Base-by-base conservation (phyloP, 2,888 invertebrate species). In the Hybos culiciformis region DNA sequence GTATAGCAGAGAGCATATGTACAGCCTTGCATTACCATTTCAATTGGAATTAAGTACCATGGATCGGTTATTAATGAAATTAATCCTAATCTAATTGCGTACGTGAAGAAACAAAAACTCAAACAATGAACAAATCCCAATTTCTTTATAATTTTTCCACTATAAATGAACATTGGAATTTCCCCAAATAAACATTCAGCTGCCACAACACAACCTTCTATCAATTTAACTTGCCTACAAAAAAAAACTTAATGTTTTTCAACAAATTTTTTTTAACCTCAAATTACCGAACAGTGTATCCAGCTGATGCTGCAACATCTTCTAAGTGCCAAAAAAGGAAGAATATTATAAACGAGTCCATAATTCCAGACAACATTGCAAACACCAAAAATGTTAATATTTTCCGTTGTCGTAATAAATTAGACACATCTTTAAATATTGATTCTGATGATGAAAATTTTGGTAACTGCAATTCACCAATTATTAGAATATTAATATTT, bases 1-100 rank as follows among this genome's bases (percentile, higher is more conserved):
- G 85, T 77, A 58, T 90, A 90, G 53, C 83, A 83, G 1, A 90
- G 67, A 0, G 90, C 91, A 63, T 90, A 92, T 0, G 87, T 84
- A 0, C 90, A 80, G 0, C 91, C 90, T 61, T 86, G 86, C 71
- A 85, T 77, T 41, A 85, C 62, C 1, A 81, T 68, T 69, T 92
- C 92, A 4, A 90, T 74, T 1, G 77, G 75, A 1, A 92, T 70
- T 2, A 86, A 72, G 70, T 80, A 83, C 88, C 90, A 90, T 0
- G 90, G 86, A 53, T 79, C 77, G 18, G 77, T 71, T 45, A 84
- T 78, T 46, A 85, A 58, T 0, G 90, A 84, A 50, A 91, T 83
- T 11, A 83, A 67, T 4, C 75, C 72, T 53, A 91, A 69, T 1
- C 91, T 70, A 0, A 90, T 50, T 0, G 80, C 78, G 60, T 87